phyloP scores from a whole-genome alignment of 2,888 invertebrate species.

The Sceliomorpha sp. region DNA sequence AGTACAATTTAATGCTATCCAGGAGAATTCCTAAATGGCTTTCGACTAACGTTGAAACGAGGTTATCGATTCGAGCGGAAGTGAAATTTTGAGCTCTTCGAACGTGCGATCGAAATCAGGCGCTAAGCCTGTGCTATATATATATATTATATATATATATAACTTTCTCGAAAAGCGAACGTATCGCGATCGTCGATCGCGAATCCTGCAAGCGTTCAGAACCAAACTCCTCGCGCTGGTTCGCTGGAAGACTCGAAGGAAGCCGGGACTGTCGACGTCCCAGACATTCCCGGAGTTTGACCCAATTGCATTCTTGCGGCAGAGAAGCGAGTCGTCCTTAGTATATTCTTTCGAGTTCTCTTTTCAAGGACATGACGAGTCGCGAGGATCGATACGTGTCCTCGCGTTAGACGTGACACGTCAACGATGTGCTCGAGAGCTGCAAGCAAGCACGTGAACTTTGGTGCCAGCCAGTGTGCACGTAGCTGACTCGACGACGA shows the following conservation, averaged over 20 bases:
- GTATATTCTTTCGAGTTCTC: conserved; percentile 14
- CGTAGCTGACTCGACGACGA: neutral
- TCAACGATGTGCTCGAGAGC: conserved; percentile 10
- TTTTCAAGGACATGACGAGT: conserved; percentile 43
- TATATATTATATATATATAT: neutral
- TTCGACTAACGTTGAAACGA: conserved; percentile 50
- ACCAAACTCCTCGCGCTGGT: no score
- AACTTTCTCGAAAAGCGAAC: no score
- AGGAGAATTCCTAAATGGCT: conserved; percentile 41
- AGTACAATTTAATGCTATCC: conserved; percentile 28
- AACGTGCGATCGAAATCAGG: conserved; percentile 43
- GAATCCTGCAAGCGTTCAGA: conserved; percentile 8
- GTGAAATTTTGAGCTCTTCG: conserved; percentile 46
- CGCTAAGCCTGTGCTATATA: no score
- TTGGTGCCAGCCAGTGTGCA: conserved; percentile 11
- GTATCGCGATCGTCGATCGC: conserved; percentile 4
- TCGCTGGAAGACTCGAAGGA: no score
- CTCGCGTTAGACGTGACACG: conserved; percentile 1
- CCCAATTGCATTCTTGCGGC: conserved; percentile 21
- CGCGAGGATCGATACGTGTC: conserved; percentile 23
- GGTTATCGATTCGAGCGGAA: conserved; percentile 53
- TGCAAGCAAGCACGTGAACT: conserved; percentile 18
- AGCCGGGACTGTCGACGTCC: neutral
- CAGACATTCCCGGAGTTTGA: conserved; percentile 25
- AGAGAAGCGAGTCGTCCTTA: conserved; percentile 5